phyloP scores from a whole-genome alignment of 2,888 invertebrate genomes.

The Azorinus chamasolen region DNA sequence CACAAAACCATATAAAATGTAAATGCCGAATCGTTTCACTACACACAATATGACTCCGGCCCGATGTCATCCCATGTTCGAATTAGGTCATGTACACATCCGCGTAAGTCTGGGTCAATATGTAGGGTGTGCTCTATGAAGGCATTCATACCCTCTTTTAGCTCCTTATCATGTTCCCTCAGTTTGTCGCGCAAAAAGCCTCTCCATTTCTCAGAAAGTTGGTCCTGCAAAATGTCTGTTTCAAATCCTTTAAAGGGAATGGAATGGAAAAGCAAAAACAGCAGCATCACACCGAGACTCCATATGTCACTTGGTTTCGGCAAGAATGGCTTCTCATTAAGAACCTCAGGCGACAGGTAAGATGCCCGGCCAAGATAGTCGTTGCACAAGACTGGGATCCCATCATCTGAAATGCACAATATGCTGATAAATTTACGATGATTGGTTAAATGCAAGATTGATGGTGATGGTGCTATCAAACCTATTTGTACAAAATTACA shows the following conservation, averaged over 20 bases:
- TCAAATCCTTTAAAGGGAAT: constrained; percentile 53
- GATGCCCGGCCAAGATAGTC: constrained; percentile 66
- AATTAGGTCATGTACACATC: constrained; percentile 34
- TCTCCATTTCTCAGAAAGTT: constrained; percentile 40
- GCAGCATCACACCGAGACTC: constrained; percentile 63
- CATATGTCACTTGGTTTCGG: constrained; percentile 66
- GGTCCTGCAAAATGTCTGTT: constrained; percentile 33
- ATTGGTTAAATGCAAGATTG: too few species aligned
- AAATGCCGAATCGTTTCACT: too few species aligned
- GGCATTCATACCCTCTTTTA: constrained; percentile 10
- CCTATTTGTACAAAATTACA: too few species aligned
- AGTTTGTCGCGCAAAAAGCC: constrained; percentile 19
- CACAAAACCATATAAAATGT: too few species aligned
- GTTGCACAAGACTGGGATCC: constrained; percentile 51
- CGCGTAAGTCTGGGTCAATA: constrained; percentile 14
- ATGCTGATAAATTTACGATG: too few species aligned
- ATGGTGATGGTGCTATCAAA: too few species aligned
- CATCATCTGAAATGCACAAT: constrained; percentile 39
- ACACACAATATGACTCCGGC: not conserved
- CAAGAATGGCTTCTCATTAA: constrained; percentile 51
- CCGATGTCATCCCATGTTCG: constrained; percentile 33
- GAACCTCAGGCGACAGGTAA: constrained; percentile 59
- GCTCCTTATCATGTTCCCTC: not conserved
- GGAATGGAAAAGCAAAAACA: constrained; percentile 47
- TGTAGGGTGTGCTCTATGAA: constrained; percentile 7